These are phyloP conservation scores for Eulacestoma nigropectus DNA, from an alignment of 2,113 vertebrate species.

Conservation along the genomic window DNA sequence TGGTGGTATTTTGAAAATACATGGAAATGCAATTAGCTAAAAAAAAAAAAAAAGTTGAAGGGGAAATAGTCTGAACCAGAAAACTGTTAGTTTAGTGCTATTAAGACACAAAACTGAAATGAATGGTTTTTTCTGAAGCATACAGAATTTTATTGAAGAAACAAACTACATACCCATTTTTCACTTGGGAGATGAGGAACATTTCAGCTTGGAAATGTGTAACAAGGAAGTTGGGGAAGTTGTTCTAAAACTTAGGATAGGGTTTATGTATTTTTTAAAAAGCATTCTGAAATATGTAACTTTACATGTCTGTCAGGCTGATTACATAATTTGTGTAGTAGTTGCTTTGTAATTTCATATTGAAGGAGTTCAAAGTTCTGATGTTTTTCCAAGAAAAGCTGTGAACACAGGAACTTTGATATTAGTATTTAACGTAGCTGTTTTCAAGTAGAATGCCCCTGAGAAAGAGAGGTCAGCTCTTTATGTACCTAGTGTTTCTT, in stretches of 20 bases:
- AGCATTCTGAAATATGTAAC: not conserved
- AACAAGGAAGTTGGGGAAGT: not conserved
- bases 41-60: not conserved
- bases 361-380: not conserved
- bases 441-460: not conserved
- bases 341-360: not conserved
- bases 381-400: not conserved
- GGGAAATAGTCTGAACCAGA: not conserved
- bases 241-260: not conserved
- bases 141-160: not conserved
- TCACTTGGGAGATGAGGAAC: not conserved
- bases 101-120: not conserved
- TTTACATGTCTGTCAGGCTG: not conserved
- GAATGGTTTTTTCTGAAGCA: not conserved
- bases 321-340: not conserved
- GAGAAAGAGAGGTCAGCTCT: not conserved
- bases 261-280: not conserved
- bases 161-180: not conserved
- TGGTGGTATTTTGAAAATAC: constrained; percentile 2
- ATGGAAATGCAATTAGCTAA: constrained; percentile 10
- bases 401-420: not conserved
- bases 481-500: not conserved
- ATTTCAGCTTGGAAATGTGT: not conserved
- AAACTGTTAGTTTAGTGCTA: not conserved
- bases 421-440: not conserved